Evolutionary conservation across 2,888 invertebrate species (phyloP), one percentile per base, ranked within the genome.

Genomic region (Coremacera marginata): DNA sequence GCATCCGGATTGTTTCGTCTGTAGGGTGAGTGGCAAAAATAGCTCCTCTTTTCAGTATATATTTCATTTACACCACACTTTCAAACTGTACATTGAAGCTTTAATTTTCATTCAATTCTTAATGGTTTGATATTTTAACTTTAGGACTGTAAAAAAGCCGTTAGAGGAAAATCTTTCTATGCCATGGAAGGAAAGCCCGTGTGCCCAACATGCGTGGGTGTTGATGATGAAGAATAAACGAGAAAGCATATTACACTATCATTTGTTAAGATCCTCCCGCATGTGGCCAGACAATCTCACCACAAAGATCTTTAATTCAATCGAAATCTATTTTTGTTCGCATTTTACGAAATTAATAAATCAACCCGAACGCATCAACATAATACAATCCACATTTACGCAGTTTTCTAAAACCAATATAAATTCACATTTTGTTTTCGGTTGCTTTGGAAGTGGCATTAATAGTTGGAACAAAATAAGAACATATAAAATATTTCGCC

Each of bases 1-100:
- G 98, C 99, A 99, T 90, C 95, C 98, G 11, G 96, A 98, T 88
- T 99, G 99, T 91, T 99, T 99, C 91, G 97, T 98, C 82, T 99
- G 99, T 93, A 94, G 97, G 95, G 98, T 99, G 93, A 92, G 96
- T 91, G 60, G 3, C 49, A 5, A 3, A 16, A 34, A 55, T 19
- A 67, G 16, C n/a, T 14, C 2, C 3, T 9, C 8, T n/a, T 16
- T 72, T 8, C n/a, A 31, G 63, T 77, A 27, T 16, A 68, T 19
- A 74, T 71, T 57, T 73, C 31, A 65, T 49, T 75, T 25, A 31
- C 52, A 16, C 31, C n/a, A 37, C 52, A 52, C 49, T 57, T 27
- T 7, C 16, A 57, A 16, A n/a, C 37, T 27, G n/a, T 55, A 37
- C 49, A 51, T 55, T 74, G 67, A 74, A 78, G 60, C 63, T 62